Conservation (phyloP, 2,888 invertebrate species). For the Leptopterna dolabrata region DNA sequence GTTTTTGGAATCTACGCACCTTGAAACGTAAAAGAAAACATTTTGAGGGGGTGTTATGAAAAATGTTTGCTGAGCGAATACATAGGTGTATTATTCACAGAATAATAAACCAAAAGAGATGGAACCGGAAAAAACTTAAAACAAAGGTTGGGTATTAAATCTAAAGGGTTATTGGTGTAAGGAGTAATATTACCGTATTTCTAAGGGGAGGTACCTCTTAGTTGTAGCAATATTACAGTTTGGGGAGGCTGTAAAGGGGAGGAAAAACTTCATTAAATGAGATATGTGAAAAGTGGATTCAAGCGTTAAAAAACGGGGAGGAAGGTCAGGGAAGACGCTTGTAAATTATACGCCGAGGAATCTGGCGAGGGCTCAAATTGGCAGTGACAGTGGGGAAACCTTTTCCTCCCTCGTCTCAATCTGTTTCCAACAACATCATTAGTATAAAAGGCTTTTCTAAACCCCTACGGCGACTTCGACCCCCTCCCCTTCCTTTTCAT, state of each 20-base stretch:
- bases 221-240: too few relatives aligned
- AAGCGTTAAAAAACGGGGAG: background rate
- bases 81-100: too few relatives aligned
- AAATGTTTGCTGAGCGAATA: too few relatives aligned
- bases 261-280: background rate
- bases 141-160: too few relatives aligned
- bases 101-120: too few relatives aligned
- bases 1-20: too few relatives aligned
- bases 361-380: slow-evolving; percentile 17
- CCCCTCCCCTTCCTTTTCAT: background rate
- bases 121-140: too few relatives aligned
- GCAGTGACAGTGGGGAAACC: slow-evolving; percentile 17
- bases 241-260: background rate
- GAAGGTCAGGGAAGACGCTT: background rate
- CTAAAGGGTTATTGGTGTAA: too few relatives aligned
- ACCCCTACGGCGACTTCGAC: background rate
- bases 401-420: slow-evolving; percentile 21
- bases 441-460: slow-evolving; percentile 27
- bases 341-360: background rate
- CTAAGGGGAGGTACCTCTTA: too few relatives aligned
- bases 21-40: too few relatives aligned
- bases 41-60: too few relatives aligned
- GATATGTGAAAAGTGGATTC: background rate
- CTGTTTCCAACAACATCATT: slow-evolving; percentile 27
- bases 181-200: too few relatives aligned